Evolutionary conservation across 2,113 vertebrate species (phyloP).

Genomic region (Burhinus oedicnemus): DNA sequence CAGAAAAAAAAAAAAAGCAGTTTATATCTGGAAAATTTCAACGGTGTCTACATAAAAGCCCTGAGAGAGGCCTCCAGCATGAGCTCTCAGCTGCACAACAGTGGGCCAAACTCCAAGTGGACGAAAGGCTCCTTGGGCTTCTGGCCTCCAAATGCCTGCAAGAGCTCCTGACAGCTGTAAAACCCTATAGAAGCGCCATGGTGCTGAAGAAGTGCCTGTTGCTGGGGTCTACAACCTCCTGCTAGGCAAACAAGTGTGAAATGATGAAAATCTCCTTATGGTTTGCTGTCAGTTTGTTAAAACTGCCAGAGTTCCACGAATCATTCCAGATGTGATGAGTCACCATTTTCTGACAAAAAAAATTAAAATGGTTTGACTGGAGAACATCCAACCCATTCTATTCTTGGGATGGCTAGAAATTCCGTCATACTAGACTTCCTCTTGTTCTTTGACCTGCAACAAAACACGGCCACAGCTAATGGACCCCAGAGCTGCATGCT

Average conservation of each 20-base stretch:
- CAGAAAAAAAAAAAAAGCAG: accelerated
- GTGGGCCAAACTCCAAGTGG: not conserved
- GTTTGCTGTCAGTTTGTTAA: not conserved
- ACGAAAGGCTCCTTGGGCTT: not conserved
- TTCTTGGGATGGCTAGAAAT: not conserved
- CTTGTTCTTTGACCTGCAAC: not conserved
- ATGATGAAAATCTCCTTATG: not conserved
- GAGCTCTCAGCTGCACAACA: not conserved
- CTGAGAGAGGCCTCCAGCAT: not conserved
- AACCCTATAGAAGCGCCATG: not conserved
- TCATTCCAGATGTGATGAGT: not conserved
- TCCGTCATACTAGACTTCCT: not conserved
- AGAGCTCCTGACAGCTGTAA: not conserved
- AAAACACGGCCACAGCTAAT: not conserved
- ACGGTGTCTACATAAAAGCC: not conserved
- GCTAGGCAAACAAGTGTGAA: not conserved
- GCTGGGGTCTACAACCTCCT: not conserved
- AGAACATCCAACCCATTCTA: not conserved
- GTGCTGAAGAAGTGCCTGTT: not conserved
- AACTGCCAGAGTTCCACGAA: not conserved
- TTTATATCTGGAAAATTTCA: not conserved
- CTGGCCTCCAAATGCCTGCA: not conserved
- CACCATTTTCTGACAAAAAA: not conserved
- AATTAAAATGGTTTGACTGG: not conserved
- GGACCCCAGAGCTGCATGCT: not conserved